Evolutionary conservation across 1,140 invertebrate genomes (phyloP).

Genomic region (Popillia japonica): DNA sequence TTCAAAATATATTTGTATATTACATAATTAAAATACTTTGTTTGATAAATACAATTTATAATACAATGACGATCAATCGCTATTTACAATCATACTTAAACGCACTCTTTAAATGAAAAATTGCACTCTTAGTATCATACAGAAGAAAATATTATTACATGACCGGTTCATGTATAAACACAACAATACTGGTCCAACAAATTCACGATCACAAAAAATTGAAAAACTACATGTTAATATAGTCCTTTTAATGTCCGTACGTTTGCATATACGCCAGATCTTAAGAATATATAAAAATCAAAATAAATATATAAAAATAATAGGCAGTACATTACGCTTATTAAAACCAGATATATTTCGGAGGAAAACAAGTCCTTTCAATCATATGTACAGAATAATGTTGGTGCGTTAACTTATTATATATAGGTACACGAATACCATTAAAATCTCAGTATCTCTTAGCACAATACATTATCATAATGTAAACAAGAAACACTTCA

Average conservation of each 20-base stretch:
- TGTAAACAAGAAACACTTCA: conserved; percentile 38
- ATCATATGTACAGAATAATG: conserved; percentile 23
- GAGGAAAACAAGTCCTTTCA: conserved; percentile 23
- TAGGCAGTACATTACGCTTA: background rate
- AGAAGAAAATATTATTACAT: background rate
- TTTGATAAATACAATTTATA: background rate
- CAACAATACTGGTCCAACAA: background rate
- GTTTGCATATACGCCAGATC: too few species aligned
- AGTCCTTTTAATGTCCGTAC: too few species aligned
- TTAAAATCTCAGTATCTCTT: conserved; percentile 37
- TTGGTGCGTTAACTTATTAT: conserved; percentile 36
- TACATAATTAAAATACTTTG: conserved; percentile 9
- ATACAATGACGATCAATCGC: background rate
- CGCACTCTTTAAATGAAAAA: background rate
- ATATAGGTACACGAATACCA: conserved; percentile 31
- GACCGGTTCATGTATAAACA: background rate
- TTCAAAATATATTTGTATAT: conserved; percentile 3
- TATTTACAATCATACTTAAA: conserved; percentile 4
- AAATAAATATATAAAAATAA: conserved; percentile 40
- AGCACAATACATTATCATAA: conserved; percentile 38
- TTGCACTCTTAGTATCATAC: background rate
- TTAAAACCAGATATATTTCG: background rate
- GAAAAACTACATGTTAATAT: background rate
- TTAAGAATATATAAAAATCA: conserved; percentile 36
- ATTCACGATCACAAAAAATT: background rate